phyloP scores from a whole-genome alignment of 1,140 invertebrate genomes.

The Lineus longissimus region DNA sequence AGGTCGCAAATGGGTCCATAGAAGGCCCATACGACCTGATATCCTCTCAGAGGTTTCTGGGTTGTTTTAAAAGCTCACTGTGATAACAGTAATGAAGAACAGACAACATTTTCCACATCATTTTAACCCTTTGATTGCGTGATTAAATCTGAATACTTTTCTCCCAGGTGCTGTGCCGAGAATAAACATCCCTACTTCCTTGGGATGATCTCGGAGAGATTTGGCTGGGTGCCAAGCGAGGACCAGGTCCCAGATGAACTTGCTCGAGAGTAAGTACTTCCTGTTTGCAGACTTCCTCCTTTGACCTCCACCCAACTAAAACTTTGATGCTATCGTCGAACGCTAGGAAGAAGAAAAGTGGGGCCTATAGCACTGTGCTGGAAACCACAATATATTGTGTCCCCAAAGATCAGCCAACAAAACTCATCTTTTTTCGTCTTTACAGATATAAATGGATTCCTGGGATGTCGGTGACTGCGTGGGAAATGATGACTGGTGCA shows the following conservation, averaged over 20 bases:
- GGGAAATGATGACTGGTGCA: constrained; percentile 22
- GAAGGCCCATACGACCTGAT: no score
- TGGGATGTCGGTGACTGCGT: constrained; percentile 19
- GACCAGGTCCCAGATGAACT: constrained; percentile 24
- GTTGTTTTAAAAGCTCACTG: no score
- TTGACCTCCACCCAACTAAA: not conserved
- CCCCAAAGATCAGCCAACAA: not conserved
- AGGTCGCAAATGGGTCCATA: no score
- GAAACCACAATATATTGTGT: no score
- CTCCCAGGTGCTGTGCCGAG: constrained; percentile 3
- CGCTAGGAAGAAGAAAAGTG: not conserved
- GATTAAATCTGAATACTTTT: not conserved
- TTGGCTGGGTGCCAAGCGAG: constrained; percentile 22
- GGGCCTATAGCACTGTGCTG: not conserved
- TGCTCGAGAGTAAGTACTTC: constrained; percentile 16
- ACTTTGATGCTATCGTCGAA: no score
- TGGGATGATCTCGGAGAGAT: constrained; percentile 23
- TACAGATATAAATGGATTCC: constrained; percentile 18
- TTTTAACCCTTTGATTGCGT: not conserved
- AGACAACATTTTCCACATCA: no score
- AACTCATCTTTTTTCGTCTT: not conserved
- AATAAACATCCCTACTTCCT: constrained; percentile 20
- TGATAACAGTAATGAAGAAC: no score
- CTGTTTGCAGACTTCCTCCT: no score
- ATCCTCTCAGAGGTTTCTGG: no score